Conservation (phyloP, 2,888 invertebrate genomes). For the Campoletis raptor region DNA sequence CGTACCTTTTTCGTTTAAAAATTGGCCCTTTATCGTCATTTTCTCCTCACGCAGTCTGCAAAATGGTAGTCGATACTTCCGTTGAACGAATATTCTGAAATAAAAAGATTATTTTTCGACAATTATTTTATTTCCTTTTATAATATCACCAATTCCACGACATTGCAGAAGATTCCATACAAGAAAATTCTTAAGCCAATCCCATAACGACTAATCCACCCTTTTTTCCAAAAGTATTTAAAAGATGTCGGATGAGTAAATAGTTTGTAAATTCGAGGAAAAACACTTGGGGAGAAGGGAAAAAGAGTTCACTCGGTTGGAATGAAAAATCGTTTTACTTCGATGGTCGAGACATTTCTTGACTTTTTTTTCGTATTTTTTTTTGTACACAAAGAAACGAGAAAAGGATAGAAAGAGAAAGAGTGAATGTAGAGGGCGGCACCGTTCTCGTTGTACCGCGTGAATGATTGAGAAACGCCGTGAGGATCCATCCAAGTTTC, state of each 20-base stretch:
- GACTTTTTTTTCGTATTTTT: slow-evolving; percentile 33
- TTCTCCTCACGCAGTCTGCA: neutral
- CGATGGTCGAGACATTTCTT: slow-evolving; percentile 6
- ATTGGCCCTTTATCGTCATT: neutral
- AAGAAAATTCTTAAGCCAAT: neutral
- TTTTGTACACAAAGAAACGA: slow-evolving; percentile 1
- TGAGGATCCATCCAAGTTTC: slow-evolving; percentile 46
- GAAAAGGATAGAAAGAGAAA: neutral
- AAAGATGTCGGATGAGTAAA: neutral
- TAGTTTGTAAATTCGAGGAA: slow-evolving; percentile 8
- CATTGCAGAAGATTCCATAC: neutral
- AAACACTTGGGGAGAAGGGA: neutral
- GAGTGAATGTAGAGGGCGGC: slow-evolving; percentile 20
- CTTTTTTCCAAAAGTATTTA: neutral
- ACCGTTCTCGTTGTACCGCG: slow-evolving; percentile 22
- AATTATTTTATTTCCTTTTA: no score
- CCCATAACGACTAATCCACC: neutral
- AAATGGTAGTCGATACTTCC: neutral
- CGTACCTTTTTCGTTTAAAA: neutral
- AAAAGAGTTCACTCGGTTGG: neutral
- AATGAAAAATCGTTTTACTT: slow-evolving; percentile 10
- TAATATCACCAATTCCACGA: neutral
- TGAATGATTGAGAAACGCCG: slow-evolving; percentile 59
- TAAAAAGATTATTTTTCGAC: neutral
- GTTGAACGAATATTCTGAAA: neutral